A percentile compares a stretch with the other conserved stretches of the same genome.
Evolutionary conservation across 2,888 invertebrate genomes (phyloP).

Genomic region (Geotrupes spiniger): DNA sequence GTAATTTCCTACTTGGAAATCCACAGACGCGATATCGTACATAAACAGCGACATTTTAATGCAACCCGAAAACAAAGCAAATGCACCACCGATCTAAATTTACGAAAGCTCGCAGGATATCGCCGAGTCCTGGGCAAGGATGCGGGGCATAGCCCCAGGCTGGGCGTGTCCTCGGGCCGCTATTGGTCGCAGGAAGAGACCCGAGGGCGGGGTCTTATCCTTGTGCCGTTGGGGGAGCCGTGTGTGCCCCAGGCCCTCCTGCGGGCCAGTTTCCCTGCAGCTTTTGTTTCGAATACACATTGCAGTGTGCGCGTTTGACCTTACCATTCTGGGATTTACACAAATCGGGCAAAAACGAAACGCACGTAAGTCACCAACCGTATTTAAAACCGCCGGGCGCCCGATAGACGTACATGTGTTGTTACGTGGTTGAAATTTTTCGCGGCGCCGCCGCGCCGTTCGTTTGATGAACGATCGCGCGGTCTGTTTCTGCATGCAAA

Average conservation of each 20-base stretch:
- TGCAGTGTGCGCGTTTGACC: slow-evolving; percentile 19
- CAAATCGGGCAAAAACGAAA: slow-evolving; percentile 9
- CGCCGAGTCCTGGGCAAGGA: slow-evolving; percentile 17
- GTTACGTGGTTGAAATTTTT: neutral
- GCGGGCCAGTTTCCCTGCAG: slow-evolving; percentile 45
- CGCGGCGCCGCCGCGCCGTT: neutral
- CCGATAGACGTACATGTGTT: neutral
- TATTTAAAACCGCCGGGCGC: slow-evolving; percentile 1
- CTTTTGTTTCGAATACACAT: slow-evolving; percentile 35
- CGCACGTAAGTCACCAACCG: slow-evolving; percentile 19
- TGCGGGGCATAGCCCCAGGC: slow-evolving; percentile 41
- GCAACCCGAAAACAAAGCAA: slow-evolving; percentile 1
- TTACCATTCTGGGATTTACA: slow-evolving; percentile 16
- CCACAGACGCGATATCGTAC: no score
- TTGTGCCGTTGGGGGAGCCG: slow-evolving; percentile 35
- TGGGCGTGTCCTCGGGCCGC: slow-evolving; percentile 46
- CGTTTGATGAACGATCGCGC: no score
- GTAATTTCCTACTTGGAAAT: no score
- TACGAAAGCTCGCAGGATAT: slow-evolving; percentile 5
- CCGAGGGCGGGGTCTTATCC: slow-evolving; percentile 42
- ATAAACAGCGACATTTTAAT: neutral
- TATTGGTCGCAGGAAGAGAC: slow-evolving; percentile 42
- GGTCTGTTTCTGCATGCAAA: no score
- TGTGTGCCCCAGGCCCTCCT: slow-evolving; percentile 41
- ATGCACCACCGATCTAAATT: neutral